Evolutionary conservation across 2,888 invertebrate species (phyloP).

Genomic region (Nomada goodeniana): DNA sequence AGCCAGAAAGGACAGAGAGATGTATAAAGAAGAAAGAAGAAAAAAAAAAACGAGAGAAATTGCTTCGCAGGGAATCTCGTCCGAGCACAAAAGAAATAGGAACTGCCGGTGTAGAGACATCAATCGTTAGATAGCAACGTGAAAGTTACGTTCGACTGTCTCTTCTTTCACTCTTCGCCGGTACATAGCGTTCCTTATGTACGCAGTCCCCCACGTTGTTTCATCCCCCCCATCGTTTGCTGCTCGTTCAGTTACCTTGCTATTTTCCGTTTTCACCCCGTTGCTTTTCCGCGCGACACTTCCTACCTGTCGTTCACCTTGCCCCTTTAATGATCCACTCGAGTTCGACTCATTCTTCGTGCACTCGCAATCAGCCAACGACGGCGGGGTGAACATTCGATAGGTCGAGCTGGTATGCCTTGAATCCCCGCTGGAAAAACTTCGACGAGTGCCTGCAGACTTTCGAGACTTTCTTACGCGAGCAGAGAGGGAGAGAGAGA

Average conservation of each 20-base stretch:
- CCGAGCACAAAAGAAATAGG: slow-evolving; percentile 39
- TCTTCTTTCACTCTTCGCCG: slow-evolving; percentile 5
- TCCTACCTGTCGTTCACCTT: slow-evolving; percentile 42
- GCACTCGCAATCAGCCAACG: slow-evolving; percentile 29
- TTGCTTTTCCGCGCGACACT: slow-evolving; percentile 39
- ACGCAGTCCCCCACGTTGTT: neutral
- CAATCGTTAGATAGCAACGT: slow-evolving; percentile 47
- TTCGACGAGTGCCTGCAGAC: slow-evolving; percentile 13
- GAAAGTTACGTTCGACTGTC: slow-evolving; percentile 41
- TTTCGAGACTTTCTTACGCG: slow-evolving; percentile 8
- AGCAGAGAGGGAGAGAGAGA: neutral
- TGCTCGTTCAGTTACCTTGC: slow-evolving; percentile 49
- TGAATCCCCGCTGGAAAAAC: slow-evolving; percentile 17
- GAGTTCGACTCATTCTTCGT: slow-evolving; percentile 32
- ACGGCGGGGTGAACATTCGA: slow-evolving; percentile 26
- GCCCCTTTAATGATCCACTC: slow-evolving; percentile 58
- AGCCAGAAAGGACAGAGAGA: no score
- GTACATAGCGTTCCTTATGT: neutral
- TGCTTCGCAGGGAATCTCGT: slow-evolving; percentile 35
- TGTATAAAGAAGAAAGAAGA: neutral
- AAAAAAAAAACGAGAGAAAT: slow-evolving; percentile 19
- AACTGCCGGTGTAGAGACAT: slow-evolving; percentile 37
- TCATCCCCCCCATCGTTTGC: slow-evolving; percentile 25
- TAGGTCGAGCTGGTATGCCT: neutral
- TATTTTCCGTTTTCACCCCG: slow-evolving; percentile 44